Evolutionary conservation across 2,888 invertebrate genomes (phyloP).

Genomic region (Anthophora plumipes): DNA sequence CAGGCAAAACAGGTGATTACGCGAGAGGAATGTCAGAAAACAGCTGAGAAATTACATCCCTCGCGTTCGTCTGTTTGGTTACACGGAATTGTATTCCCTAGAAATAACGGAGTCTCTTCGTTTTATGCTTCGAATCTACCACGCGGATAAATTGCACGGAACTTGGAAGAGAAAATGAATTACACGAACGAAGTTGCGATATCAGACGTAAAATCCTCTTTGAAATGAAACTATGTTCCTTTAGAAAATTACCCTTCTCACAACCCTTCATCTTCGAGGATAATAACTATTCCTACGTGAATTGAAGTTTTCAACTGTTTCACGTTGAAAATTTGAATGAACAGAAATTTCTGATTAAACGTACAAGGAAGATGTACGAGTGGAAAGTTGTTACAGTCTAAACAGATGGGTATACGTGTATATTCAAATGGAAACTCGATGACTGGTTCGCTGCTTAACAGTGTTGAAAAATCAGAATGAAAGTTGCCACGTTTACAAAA

Average conservation of each 20-base stretch:
- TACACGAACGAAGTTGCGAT: neutral
- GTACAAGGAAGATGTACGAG: slow-evolving; percentile 12
- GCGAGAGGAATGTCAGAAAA: slow-evolving; percentile 41
- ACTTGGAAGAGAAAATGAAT: slow-evolving; percentile 6
- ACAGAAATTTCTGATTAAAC: too few relatives aligned
- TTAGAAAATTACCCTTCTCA: neutral
- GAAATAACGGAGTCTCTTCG: slow-evolving; percentile 36
- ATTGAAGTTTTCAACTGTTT: neutral
- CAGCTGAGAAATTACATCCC: slow-evolving; percentile 51
- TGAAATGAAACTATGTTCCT: neutral
- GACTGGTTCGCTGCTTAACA: slow-evolving; percentile 34
- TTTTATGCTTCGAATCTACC: slow-evolving; percentile 4
- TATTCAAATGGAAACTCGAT: slow-evolving; percentile 46
- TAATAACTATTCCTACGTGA: neutral
- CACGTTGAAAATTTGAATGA: neutral
- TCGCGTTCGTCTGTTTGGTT: slow-evolving; percentile 20
- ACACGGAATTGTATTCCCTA: slow-evolving; percentile 36
- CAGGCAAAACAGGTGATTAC: slow-evolving; percentile 42
- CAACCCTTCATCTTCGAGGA: neutral
- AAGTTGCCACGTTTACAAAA: slow-evolving; percentile 59
- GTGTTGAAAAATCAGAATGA: slow-evolving; percentile 66
- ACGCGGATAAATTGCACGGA: neutral
- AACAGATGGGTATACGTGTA: neutral
- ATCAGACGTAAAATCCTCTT: neutral
- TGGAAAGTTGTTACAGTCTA: slow-evolving; percentile 34